Percentiles rank a stretch among this genome's conserved stretches.
These are phyloP conservation scores for Channa striata DNA, from an alignment of 2,797 vertebrate species.

Conservation along the genomic window DNA sequence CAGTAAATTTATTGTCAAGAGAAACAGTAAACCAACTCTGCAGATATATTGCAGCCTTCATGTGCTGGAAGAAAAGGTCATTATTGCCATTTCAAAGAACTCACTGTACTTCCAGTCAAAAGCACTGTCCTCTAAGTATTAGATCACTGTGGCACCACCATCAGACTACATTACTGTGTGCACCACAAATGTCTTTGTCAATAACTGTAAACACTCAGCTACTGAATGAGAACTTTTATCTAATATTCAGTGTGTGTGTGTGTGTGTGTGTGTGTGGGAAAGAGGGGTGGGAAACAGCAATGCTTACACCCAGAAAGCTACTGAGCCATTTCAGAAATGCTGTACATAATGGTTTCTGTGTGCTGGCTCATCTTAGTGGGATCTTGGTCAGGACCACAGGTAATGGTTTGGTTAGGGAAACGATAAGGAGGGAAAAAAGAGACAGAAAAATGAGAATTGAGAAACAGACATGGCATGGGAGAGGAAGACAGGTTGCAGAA, in stretches of 20 bases:
- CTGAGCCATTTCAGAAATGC: constrained; percentile 18
- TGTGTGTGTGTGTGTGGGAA: constrained; percentile 35
- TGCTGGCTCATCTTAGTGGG: constrained; percentile 9
- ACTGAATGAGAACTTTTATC: constrained; percentile 50
- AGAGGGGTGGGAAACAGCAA: constrained; percentile 10
- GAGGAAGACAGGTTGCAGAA: neutral
- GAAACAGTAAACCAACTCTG: neutral
- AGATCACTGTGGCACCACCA: constrained; percentile 43
- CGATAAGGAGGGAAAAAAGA: constrained; percentile 1
- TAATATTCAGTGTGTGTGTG: constrained; percentile 26
- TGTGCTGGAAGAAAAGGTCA: constrained; percentile 6
- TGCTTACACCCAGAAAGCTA: constrained; percentile 29
- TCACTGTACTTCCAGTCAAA: constrained; percentile 43
- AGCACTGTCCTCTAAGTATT: constrained; percentile 38
- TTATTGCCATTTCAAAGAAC: constrained; percentile 45
- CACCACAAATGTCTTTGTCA: constrained; percentile 53
- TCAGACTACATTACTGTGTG: constrained; percentile 24
- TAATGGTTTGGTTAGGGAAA: constrained; percentile 15
- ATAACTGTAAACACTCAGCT: constrained; percentile 48
- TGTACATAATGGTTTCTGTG: constrained; percentile 16
- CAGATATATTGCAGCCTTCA: constrained; percentile 10
- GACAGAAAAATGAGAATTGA: constrained; percentile 3
- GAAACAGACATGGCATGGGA: neutral
- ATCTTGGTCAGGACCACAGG: constrained; percentile 27
- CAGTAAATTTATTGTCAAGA: too few species aligned